phyloP scores from a whole-genome alignment of 1,140 invertebrate genomes.

The Steinernema khuongi region DNA sequence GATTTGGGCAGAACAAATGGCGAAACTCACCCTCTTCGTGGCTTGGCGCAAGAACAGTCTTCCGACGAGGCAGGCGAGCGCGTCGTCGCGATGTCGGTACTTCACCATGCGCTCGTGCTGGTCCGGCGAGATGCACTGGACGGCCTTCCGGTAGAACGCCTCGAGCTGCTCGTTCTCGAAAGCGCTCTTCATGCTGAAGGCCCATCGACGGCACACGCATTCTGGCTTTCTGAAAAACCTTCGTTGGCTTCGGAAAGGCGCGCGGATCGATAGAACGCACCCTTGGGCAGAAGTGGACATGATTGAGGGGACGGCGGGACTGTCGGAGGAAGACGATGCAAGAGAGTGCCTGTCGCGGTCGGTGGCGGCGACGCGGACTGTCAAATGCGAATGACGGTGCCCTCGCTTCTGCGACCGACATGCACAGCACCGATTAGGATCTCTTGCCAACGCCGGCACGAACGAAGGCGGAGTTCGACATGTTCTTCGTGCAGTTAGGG shows the following conservation, averaged over 20 bases:
- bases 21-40: slow-evolving; percentile 23
- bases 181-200: slow-evolving; percentile 49
- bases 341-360: not conserved
- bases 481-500: not conserved
- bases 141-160: slow-evolving; percentile 46
- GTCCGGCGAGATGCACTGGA: slow-evolving; percentile 50
- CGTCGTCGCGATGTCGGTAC: slow-evolving; percentile 45
- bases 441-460: not conserved
- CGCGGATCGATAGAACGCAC: not conserved
- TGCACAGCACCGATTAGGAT: not conserved
- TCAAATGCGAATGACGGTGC: not conserved
- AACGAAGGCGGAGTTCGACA: not conserved
- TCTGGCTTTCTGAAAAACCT: slow-evolving; percentile 5
- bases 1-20: too few species aligned
- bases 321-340: not conserved
- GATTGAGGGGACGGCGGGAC: not conserved
- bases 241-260: not conserved
- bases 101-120: slow-evolving; percentile 50
- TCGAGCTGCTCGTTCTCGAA: slow-evolving; percentile 57
- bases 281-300: slow-evolving; percentile 8
- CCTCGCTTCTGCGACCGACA: slow-evolving; percentile 12
- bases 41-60: slow-evolving; percentile 53
- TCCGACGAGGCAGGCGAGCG: slow-evolving; percentile 52
- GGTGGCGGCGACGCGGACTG: not conserved
- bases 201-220: slow-evolving; percentile 46